These are phyloP conservation scores for Tipula confusa DNA, from an alignment of 2,888 invertebrate species.

Conservation along the genomic window DNA sequence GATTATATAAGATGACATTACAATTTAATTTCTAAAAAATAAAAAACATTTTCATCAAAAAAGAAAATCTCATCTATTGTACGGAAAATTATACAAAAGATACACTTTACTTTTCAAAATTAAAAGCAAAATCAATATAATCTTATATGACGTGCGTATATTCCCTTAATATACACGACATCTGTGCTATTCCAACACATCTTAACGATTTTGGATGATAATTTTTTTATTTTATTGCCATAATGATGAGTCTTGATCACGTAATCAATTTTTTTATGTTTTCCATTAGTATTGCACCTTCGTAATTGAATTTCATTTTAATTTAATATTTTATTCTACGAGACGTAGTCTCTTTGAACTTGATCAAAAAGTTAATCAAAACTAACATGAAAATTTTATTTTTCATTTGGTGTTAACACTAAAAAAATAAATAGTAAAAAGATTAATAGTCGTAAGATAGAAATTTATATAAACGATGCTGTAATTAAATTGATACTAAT, in stretches of 20 bases:
- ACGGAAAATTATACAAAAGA: not conserved
- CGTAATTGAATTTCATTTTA: not conserved
- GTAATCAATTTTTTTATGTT: not conserved
- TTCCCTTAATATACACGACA: too few relatives aligned
- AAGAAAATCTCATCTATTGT: not conserved
- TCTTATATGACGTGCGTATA: not conserved
- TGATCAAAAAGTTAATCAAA: too few relatives aligned
- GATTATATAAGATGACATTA: constrained; percentile 36
- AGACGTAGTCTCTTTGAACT: not conserved
- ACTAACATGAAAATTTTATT: too few relatives aligned
- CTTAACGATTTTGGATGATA: not conserved
- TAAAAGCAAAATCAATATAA: not conserved
- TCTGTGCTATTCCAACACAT: too few relatives aligned
- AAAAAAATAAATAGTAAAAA: too few relatives aligned
- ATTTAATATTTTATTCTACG: too few relatives aligned
- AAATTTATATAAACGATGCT: too few relatives aligned
- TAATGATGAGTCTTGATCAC: not conserved
- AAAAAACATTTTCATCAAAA: constrained; percentile 14
- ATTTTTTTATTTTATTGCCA: not conserved
- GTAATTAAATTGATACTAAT: too few relatives aligned
- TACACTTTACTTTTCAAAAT: not conserved
- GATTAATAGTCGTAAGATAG: too few relatives aligned
- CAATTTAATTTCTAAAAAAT: not conserved
- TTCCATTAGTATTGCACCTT: not conserved
- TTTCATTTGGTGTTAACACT: too few relatives aligned